phyloP scores from a whole-genome alignment of 2,113 vertebrate genomes.

The Xenotilapia longispinis region DNA sequence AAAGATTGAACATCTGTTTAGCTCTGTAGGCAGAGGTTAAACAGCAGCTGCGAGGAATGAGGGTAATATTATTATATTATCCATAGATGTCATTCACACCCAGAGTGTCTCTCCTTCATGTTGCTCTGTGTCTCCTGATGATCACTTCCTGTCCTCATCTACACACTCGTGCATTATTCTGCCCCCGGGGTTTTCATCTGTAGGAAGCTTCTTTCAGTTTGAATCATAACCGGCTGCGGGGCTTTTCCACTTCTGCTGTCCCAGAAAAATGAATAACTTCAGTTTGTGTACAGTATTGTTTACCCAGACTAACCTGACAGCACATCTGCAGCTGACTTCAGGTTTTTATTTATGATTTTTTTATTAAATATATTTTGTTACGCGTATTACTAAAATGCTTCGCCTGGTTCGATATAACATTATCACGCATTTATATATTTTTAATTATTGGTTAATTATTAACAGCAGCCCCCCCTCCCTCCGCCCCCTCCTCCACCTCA shows the following conservation, averaged over 20 bases:
- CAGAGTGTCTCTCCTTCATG: not conserved
- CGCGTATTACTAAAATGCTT: not conserved
- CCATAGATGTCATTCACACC: not conserved
- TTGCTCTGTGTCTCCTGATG: not conserved
- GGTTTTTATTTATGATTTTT: not conserved
- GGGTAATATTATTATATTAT: not conserved
- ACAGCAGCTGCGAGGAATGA: not conserved
- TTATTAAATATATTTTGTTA: not conserved
- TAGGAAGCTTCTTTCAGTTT: not conserved
- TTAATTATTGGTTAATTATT: not conserved
- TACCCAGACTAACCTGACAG: not conserved
- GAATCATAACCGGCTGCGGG: not conserved
- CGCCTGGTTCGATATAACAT: not conserved
- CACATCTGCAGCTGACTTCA: not conserved
- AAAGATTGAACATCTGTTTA: not conserved
- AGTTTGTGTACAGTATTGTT: not conserved
- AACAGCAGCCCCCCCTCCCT: not conserved
- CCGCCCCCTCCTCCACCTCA: no score
- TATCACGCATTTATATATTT: not conserved
- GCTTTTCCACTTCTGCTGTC: not conserved
- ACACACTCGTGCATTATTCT: not conserved
- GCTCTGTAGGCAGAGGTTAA: rapidly evolving
- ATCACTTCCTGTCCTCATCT: not conserved
- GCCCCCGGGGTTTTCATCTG: not conserved
- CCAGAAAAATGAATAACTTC: not conserved